Evolutionary conservation across 1,140 invertebrate species (phyloP), one percentile per base, ranked within the genome.

Genomic region (Drosophila paulistorum): DNA sequence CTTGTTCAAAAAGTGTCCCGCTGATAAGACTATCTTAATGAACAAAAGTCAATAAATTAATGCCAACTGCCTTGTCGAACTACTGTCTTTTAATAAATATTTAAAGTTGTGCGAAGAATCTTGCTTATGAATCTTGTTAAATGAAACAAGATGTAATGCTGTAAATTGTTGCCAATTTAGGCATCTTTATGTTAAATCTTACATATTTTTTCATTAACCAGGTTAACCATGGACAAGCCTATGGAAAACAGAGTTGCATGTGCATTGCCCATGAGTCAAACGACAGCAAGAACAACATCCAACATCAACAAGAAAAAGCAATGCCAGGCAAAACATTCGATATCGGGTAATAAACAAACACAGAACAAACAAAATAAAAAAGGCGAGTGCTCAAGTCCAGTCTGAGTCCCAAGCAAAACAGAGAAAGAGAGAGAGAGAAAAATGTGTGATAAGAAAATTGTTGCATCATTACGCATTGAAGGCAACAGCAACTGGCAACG

Each of bases 371-470:
- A 65, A 61, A 64, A 60, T 65, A 67, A 75, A 67, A 42, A 30
- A 14, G 5, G 7, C 23, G 37, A 55, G 42, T 30, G 58, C 55
- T 60, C 33, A 65, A 37, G 37, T 58, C 39, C 57, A 58, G 35
- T 51, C n/a, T 17, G n/a, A 20, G 58, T 23, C 48, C 33, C 39
- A 51, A 60, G 30, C n/a, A 35, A 45, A 26, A 55, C 45, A 54
- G 14, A n/a, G 35, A 61, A 58, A 35, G 14, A n/a, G 35, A 61
- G 62, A 35, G 48, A 65, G 67, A 64, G 73, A 59, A 70, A 51
- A 60, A 42, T 75, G 66, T 82, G 79, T 77, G 83, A 86, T 86
- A 82, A 87, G 83, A 87, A 86, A 86, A 86, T 86, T 81, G 81
- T 85, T 86, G 83, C 84, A 86, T 87, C 84, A 86, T 86, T 86